A percentile compares a stretch with the other conserved stretches of the same genome.
Evolutionary conservation across 2,888 invertebrate species (phyloP).

Genomic region (Aphodius granarius): DNA sequence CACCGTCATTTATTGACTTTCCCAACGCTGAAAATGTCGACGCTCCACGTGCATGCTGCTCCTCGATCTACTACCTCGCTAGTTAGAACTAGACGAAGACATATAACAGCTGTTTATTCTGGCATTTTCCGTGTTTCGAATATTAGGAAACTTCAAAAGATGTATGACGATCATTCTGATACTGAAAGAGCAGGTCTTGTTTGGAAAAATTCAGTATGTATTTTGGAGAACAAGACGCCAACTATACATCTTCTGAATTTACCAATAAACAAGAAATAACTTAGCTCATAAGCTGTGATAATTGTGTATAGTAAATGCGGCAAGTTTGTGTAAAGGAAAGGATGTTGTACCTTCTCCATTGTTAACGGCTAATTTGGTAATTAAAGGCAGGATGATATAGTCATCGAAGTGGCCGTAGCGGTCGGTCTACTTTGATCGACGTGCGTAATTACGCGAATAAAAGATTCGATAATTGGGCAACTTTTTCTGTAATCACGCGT

Average conservation of each 20-base stretch:
- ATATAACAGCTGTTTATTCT: background rate
- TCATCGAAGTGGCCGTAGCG: background rate
- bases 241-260: too few relatives aligned
- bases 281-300: too few relatives aligned
- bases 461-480: background rate
- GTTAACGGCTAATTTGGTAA: background rate
- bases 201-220: too few relatives aligned
- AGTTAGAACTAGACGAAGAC: background rate
- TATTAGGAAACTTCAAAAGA: background rate
- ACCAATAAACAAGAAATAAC: too few relatives aligned
- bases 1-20: constrained; percentile 28
- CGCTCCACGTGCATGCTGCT: background rate
- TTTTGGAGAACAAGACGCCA: too few relatives aligned
- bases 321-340: background rate
- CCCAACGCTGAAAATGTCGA: background rate
- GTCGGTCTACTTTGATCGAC: background rate
- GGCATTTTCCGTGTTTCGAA: background rate
- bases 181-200: too few relatives aligned
- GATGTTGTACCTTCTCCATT: background rate
- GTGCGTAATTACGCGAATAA: background rate
- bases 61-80: background rate
- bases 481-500: background rate
- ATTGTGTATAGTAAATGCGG: background rate
- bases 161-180: background rate
- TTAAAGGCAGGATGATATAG: background rate